A percentile compares a stretch with the other conserved stretches of the same genome.
phyloP scores from a whole-genome alignment of 2,797 vertebrate species.

The Cyprinodon diabolis region DNA sequence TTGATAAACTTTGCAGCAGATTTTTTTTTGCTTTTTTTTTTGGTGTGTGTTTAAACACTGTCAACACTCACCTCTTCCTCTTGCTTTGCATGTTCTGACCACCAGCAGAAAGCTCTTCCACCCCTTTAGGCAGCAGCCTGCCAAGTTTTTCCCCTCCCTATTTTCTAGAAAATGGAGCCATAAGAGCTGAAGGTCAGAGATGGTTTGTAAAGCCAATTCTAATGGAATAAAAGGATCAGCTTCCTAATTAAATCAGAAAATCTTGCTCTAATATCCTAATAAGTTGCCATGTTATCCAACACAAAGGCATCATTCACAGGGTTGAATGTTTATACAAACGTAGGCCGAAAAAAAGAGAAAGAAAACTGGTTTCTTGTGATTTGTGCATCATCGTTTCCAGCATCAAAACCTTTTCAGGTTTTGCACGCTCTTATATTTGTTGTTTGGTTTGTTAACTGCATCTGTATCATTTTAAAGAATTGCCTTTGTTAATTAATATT shows the following conservation, averaged over 20 bases:
- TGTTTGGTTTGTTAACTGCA: not conserved
- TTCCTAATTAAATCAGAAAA: slow-evolving; percentile 36
- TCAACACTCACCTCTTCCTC: not conserved
- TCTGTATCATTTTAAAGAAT: too few species aligned
- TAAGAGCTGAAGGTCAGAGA: slow-evolving; percentile 20
- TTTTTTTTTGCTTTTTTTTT: slow-evolving; percentile 5
- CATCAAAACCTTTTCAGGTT: slow-evolving; percentile 4
- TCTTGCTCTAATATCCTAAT: slow-evolving; percentile 36
- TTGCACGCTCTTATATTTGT: not conserved
- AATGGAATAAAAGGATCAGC: slow-evolving; percentile 47
- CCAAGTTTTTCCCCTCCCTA: slow-evolving; percentile 30
- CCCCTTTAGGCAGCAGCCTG: slow-evolving; percentile 9
- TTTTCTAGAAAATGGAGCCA: slow-evolving; percentile 33
- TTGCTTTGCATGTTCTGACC: slow-evolving; percentile 8
- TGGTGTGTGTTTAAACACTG: not conserved
- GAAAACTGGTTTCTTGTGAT: slow-evolving; percentile 57
- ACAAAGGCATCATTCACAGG: slow-evolving; percentile 50
- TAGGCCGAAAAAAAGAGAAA: slow-evolving; percentile 28
- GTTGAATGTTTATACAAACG: slow-evolving; percentile 11
- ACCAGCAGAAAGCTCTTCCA: not conserved
- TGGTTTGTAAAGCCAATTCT: slow-evolving; percentile 29
- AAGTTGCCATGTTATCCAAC: slow-evolving; percentile 28
- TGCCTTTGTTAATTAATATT: not conserved
- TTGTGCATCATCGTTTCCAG: slow-evolving; percentile 45
- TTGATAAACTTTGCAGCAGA: not conserved